Conservation (phyloP, 2,113 vertebrate genomes). For the Delphinus delphis region DNA sequence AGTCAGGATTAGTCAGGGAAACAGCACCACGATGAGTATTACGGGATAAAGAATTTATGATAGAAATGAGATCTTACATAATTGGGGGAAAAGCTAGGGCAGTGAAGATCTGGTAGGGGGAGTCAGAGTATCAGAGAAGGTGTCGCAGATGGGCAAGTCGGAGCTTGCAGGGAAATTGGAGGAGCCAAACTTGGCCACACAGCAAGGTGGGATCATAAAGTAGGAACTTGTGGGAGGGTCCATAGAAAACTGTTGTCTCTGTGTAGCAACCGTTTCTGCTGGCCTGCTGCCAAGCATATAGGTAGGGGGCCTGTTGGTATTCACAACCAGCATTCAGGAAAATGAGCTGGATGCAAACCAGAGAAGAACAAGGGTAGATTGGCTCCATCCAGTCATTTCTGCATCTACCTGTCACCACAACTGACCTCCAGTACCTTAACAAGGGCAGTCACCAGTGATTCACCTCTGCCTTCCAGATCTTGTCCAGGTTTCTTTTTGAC, state of each 20-base stretch:
- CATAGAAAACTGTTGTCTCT: not conserved
- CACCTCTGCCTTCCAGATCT: not conserved
- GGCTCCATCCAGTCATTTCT: not conserved
- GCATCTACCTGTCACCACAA: not conserved
- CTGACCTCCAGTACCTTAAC: not conserved
- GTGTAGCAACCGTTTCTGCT: not conserved
- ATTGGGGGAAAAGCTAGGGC: too few relatives aligned
- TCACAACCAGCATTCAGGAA: not conserved
- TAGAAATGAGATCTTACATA: not conserved
- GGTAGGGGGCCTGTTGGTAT: fast-evolving
- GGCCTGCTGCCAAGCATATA: not conserved
- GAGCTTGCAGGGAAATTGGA: not conserved
- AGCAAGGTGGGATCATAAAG: not conserved
- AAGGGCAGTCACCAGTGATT: not conserved
- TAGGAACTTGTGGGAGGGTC: not conserved
- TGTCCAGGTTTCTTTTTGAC: not conserved
- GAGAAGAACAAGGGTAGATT: not conserved
- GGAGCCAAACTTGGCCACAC: not conserved
- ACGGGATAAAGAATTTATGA: not conserved
- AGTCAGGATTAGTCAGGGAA: not conserved
- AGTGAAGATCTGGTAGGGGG: not conserved
- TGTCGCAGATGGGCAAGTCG: not conserved
- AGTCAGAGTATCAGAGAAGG: not conserved
- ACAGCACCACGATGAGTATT: not conserved
- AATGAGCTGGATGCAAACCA: not conserved